Conservation (phyloP, 2,888 invertebrate species). For the Chaetogeoica ovagalla region DNA sequence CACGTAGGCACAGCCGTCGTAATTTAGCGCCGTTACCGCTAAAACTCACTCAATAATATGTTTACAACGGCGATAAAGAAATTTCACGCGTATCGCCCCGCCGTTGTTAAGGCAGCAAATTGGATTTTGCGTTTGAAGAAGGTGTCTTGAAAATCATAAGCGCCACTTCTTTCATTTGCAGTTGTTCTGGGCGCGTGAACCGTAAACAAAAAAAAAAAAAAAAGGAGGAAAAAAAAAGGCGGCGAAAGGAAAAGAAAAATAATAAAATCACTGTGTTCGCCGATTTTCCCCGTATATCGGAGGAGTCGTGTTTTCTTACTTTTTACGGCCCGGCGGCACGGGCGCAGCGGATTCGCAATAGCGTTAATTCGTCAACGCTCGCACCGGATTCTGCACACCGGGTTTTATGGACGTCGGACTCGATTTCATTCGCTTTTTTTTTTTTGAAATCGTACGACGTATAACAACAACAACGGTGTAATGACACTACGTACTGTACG, state of each 20-base stretch:
- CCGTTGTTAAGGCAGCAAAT: constrained; percentile 3
- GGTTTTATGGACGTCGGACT: neutral
- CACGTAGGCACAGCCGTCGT: no score
- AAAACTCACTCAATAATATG: constrained; percentile 23
- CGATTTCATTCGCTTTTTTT: neutral
- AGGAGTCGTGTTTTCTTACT: neutral
- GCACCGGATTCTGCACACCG: neutral
- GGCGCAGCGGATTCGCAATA: neutral
- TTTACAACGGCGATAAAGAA: constrained; percentile 13
- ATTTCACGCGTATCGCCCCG: constrained; percentile 5
- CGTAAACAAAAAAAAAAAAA: neutral
- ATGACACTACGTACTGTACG: neutral
- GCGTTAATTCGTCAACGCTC: no score
- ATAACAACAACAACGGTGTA: neutral
- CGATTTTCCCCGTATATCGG: neutral
- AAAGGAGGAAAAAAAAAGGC: no score
- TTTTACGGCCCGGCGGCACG: neutral
- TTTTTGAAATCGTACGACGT: neutral
- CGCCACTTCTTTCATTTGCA: neutral
- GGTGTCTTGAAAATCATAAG: constrained; percentile 22
- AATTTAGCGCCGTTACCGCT: neutral
- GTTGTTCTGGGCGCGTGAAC: neutral
- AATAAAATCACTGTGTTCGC: no score
- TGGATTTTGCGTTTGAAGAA: constrained; percentile 19
- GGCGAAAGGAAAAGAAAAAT: no score